Conservation (phyloP, 2,797 vertebrate species). For the Pseudocheirus occidentalis region DNA sequence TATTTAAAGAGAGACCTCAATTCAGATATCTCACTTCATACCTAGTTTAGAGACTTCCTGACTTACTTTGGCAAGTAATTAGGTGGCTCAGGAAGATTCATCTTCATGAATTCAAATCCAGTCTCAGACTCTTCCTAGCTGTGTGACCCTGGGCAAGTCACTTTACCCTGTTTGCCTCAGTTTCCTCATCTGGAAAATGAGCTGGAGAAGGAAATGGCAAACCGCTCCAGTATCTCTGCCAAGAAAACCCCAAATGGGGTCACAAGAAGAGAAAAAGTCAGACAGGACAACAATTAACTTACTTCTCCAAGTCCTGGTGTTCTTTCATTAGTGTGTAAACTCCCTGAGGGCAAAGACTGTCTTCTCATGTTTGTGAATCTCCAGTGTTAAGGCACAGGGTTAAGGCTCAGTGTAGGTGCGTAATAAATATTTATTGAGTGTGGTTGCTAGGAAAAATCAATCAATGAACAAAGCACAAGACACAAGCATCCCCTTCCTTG, state of each 20-base stretch:
- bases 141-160: not conserved
- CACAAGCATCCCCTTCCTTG: not conserved
- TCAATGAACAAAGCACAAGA: not conserved
- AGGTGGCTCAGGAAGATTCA: not conserved
- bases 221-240: not conserved
- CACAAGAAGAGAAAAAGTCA: not conserved
- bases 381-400: not conserved
- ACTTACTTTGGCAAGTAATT: not conserved
- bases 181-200: too few relatives aligned
- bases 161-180: too few relatives aligned
- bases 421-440: not conserved
- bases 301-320: not conserved
- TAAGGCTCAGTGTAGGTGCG: not conserved
- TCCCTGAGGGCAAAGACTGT: not conserved
- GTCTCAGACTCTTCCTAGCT: not conserved
- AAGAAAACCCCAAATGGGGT: not conserved
- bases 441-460: not conserved
- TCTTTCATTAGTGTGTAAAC: not conserved
- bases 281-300: not conserved
- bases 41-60: not conserved
- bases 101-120: not conserved
- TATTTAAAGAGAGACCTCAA: not conserved
- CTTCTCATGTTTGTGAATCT: not conserved
- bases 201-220: too few relatives aligned
- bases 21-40: not conserved